These are phyloP conservation scores for Globodera ellingtonae DNA, from an alignment of 1,140 invertebrate species.

Conservation along the genomic window DNA sequence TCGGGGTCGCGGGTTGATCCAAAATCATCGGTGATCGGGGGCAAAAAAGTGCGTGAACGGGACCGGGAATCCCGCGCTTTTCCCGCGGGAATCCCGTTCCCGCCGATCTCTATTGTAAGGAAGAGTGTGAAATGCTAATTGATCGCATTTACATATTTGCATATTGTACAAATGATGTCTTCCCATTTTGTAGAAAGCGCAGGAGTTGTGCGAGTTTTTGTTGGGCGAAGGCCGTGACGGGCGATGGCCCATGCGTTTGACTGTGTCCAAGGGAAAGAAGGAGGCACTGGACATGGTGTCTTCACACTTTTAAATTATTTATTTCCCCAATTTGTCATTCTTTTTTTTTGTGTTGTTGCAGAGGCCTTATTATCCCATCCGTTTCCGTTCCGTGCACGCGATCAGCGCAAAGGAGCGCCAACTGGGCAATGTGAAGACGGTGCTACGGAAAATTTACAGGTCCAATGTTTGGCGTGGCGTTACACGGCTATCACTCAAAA, in stretches of 20 bases:
- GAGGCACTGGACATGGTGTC: neutral
- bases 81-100: too few relatives aligned
- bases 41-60: too few relatives aligned
- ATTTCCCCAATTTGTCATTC: neutral
- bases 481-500: too few relatives aligned
- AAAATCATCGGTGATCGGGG: too few relatives aligned
- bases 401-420: slow-evolving; percentile 35
- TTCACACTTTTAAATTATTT: neutral
- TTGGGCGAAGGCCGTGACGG: slow-evolving; percentile 6
- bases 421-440: slow-evolving; percentile 29
- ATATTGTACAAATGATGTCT: too few relatives aligned
- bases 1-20: too few relatives aligned
- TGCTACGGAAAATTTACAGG: slow-evolving; percentile 14
- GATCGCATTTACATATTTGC: too few relatives aligned
- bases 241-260: slow-evolving; percentile 33
- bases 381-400: slow-evolving; percentile 34
- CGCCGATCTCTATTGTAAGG: too few relatives aligned
- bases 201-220: slow-evolving; percentile 19
- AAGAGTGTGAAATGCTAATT: too few relatives aligned
- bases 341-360: neutral
- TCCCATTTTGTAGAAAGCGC: slow-evolving; percentile 36
- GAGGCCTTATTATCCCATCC: slow-evolving; percentile 37
- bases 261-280: neutral
- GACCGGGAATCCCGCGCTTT: too few relatives aligned
- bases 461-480: neutral